phyloP scores from a whole-genome alignment of 2,797 vertebrate species.

The Darevskia nairensis region DNA sequence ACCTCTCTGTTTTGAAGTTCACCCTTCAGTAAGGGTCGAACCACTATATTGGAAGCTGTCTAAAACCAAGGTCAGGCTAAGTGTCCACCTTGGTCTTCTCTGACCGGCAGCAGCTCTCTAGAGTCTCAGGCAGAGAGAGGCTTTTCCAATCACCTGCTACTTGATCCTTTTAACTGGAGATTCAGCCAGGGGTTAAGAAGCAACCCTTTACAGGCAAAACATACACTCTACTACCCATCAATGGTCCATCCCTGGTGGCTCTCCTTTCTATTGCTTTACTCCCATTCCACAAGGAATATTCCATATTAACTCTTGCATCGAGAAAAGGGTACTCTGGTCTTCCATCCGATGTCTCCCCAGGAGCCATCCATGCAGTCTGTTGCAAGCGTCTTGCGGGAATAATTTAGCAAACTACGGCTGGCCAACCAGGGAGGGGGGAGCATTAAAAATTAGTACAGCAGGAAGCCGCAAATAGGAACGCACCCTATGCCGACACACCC shows the following conservation, averaged over 20 bases:
- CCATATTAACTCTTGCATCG: background rate
- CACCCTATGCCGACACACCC: constrained; percentile 10
- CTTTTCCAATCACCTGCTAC: background rate
- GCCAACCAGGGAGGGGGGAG: background rate
- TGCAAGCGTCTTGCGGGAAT: background rate
- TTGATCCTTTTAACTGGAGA: background rate
- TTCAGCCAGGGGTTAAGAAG: background rate
- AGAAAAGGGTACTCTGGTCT: background rate
- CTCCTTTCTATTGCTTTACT: background rate
- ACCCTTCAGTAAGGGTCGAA: background rate
- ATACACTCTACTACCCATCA: background rate
- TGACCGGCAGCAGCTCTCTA: background rate
- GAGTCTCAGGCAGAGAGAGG: background rate
- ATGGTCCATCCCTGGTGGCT: too few species aligned
- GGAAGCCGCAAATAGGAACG: background rate
- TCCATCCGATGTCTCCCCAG: background rate
- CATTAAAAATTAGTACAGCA: constrained; percentile 3
- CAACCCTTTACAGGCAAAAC: background rate
- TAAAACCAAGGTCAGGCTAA: background rate
- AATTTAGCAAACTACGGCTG: background rate
- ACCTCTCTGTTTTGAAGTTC: background rate
- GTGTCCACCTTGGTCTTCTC: background rate
- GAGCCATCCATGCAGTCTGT: background rate
- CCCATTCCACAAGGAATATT: background rate
- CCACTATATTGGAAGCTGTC: background rate